These are phyloP conservation scores for Solenopsis invicta DNA, from an alignment of 1,140 invertebrate genomes.

Conservation along the genomic window DNA sequence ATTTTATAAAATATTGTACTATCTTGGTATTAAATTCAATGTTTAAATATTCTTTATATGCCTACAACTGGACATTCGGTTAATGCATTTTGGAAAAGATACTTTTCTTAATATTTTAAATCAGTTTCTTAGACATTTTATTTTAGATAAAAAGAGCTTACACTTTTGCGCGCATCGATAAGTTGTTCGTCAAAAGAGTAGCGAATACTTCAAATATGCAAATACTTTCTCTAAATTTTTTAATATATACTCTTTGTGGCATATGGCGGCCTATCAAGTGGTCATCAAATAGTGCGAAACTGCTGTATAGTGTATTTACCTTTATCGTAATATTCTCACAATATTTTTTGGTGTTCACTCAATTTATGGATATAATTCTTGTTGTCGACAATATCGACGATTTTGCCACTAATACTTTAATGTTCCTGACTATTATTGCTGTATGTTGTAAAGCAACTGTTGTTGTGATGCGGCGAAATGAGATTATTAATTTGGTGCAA, in stretches of 20 bases:
- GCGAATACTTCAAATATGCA: background rate
- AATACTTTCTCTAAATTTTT: slow-evolving; percentile 43
- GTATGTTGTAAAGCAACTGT: slow-evolving; percentile 16
- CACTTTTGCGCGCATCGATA: background rate
- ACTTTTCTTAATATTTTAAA: background rate
- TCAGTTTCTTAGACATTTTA: background rate
- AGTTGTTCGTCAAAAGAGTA: background rate
- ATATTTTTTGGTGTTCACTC: slow-evolving; percentile 28
- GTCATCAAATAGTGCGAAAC: slow-evolving; percentile 3
- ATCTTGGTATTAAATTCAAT: background rate
- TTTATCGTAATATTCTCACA: background rate
- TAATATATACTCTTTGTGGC: slow-evolving; percentile 23
- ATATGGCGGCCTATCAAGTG: slow-evolving; percentile 47
- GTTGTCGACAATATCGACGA: slow-evolving; percentile 43
- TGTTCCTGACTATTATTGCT: background rate
- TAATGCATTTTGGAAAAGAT: background rate
- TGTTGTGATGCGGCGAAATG: background rate
- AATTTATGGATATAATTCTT: slow-evolving; percentile 36
- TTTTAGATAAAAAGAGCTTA: background rate
- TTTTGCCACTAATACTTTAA: slow-evolving; percentile 12
- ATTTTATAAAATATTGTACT: background rate
- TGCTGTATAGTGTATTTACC: slow-evolving; percentile 14
- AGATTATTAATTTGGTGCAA: background rate
- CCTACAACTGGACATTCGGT: background rate
- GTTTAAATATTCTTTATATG: background rate